phyloP scores from a whole-genome alignment of 2,888 invertebrate species.

The Formica aserva region DNA sequence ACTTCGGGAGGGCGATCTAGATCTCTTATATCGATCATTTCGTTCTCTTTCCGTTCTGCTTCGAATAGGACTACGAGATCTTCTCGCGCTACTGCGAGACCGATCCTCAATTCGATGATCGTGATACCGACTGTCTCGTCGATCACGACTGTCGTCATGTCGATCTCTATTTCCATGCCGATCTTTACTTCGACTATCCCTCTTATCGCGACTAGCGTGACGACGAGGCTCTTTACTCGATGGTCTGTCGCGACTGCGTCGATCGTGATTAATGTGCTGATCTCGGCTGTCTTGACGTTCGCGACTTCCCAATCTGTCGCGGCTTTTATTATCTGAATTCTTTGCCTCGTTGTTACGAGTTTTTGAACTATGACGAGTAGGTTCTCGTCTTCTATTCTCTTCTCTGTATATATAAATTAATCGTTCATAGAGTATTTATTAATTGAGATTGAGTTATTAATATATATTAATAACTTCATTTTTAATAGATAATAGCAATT shows the following conservation, averaged over 20 bases:
- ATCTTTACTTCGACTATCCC: conserved; percentile 79
- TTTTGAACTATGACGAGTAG: conserved; percentile 74
- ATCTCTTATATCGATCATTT: conserved; percentile 80
- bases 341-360: conserved; percentile 77
- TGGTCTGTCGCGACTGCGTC: conserved; percentile 75
- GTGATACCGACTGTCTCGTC: conserved; percentile 81
- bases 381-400: conserved; percentile 79
- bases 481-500: neutral
- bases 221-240: conserved; percentile 78
- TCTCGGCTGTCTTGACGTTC: conserved; percentile 78
- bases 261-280: conserved; percentile 75
- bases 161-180: conserved; percentile 80
- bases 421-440: neutral
- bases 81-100: conserved; percentile 79
- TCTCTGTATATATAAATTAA: conserved; percentile 70
- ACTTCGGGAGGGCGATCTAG: conserved; percentile 79
- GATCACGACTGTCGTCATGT: conserved; percentile 83
- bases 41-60: conserved; percentile 79
- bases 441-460: neutral
- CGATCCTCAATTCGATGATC: conserved; percentile 79
- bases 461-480: neutral
- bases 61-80: conserved; percentile 83
- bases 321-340: conserved; percentile 72
- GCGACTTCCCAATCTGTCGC: conserved; percentile 76
- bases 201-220: conserved; percentile 72